Evolutionary conservation across 2,888 invertebrate genomes (phyloP).

Genomic region (Cheilosia urbana): DNA sequence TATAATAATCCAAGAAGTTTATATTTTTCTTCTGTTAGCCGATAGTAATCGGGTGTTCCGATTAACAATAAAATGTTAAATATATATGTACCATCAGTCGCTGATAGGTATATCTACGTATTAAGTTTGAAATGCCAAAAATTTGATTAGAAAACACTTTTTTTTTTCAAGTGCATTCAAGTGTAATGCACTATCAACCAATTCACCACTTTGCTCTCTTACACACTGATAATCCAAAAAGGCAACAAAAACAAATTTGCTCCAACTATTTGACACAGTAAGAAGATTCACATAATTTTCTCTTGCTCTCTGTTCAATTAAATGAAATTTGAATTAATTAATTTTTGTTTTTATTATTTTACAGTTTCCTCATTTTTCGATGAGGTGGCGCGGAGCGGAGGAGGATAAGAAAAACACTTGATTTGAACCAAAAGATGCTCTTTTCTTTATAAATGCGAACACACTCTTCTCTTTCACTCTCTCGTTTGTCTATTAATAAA

Average conservation of each 20-base stretch:
- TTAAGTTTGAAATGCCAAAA: background rate
- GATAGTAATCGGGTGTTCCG: constrained; percentile 6
- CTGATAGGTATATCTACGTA: background rate
- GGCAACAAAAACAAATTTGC: constrained; percentile 22
- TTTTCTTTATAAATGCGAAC: constrained; percentile 13
- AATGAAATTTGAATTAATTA: constrained; percentile 65
- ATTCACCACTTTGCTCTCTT: constrained; percentile 21
- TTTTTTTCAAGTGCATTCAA: constrained; percentile 64
- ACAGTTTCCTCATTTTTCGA: constrained; percentile 61
- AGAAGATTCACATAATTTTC: constrained; percentile 42
- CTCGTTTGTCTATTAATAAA: constrained; percentile 53
- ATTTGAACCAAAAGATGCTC: constrained; percentile 19
- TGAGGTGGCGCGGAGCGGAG: constrained; percentile 13
- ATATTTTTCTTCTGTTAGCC: background rate
- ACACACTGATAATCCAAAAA: constrained; percentile 53
- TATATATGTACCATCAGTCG: background rate
- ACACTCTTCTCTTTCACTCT: constrained; percentile 18
- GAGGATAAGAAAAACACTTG: constrained; percentile 13
- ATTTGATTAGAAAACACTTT: constrained; percentile 48
- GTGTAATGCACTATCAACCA: constrained; percentile 66
- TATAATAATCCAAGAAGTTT: constrained; percentile 36
- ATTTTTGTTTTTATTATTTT: constrained; percentile 44
- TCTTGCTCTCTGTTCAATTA: constrained; percentile 53
- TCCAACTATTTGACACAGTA: constrained; percentile 59
- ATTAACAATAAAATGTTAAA: background rate